Evolutionary conservation across 1,140 invertebrate genomes (phyloP).

Genomic region (Coelopa frigida): DNA sequence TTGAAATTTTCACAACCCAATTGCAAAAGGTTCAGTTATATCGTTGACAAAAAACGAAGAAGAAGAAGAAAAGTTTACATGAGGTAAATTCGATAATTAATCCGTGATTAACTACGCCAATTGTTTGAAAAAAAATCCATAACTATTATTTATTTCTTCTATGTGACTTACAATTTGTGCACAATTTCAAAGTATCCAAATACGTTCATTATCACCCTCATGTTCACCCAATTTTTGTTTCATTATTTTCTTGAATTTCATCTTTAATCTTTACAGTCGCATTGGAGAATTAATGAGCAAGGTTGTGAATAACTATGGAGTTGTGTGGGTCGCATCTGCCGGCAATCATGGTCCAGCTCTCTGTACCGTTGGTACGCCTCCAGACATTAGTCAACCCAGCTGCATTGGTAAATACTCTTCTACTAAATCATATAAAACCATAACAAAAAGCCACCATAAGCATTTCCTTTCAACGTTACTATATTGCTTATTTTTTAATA

Average conservation of each 20-base stretch:
- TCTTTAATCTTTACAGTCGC: slow-evolving; percentile 50
- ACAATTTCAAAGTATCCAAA: neutral
- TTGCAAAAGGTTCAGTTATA: no score
- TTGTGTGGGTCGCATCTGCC: slow-evolving; percentile 85
- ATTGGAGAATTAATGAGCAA: slow-evolving; percentile 80
- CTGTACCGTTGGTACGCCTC: slow-evolving; percentile 87
- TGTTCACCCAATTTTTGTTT: slow-evolving; percentile 1
- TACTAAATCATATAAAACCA: neutral
- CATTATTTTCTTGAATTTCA: neutral
- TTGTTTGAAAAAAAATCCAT: slow-evolving; percentile 6
- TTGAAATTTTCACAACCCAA: slow-evolving; percentile 11
- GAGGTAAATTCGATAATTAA: slow-evolving; percentile 10
- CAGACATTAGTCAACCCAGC: slow-evolving; percentile 72
- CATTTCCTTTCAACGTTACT: no score
- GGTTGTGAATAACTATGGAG: slow-evolving; percentile 86
- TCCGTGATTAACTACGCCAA: neutral
- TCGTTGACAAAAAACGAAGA: slow-evolving; percentile 15
- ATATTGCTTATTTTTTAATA: no score
- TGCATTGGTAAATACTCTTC: slow-evolving; percentile 60
- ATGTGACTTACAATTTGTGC: slow-evolving; percentile 2
- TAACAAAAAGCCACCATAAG: neutral
- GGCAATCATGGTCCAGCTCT: slow-evolving; percentile 82
- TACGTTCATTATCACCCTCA: slow-evolving; percentile 3
- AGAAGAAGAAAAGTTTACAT: slow-evolving; percentile 13
- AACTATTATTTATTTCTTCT: slow-evolving; percentile 2